Evolutionary conservation across 2,888 invertebrate genomes (phyloP).

Genomic region (Drosophila suboccidentalis): DNA sequence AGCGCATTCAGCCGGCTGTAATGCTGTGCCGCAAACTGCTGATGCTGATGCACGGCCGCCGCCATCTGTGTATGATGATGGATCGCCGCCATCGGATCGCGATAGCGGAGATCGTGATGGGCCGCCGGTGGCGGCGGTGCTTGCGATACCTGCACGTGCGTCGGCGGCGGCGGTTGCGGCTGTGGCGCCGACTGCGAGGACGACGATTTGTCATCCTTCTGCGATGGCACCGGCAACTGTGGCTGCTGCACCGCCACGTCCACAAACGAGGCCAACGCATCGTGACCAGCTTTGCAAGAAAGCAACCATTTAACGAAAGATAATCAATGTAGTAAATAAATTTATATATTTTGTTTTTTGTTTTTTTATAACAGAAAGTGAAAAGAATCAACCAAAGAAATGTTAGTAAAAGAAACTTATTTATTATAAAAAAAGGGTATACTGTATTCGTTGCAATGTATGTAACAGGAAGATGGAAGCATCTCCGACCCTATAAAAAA

Average conservation of each 20-base stretch:
- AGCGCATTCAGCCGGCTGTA: slow-evolving; percentile 79
- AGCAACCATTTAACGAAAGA: neutral
- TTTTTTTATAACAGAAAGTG: no score
- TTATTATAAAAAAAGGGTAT: no score
- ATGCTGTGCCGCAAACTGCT: slow-evolving; percentile 75
- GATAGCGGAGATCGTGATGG: slow-evolving; percentile 85
- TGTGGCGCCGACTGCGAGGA: slow-evolving; percentile 58
- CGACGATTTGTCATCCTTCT: slow-evolving; percentile 85
- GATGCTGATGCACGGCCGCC: slow-evolving; percentile 72
- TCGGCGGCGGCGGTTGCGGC: slow-evolving; percentile 56
- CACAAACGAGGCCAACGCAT: slow-evolving; percentile 94
- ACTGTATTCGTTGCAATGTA: no score
- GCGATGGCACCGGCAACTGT: slow-evolving; percentile 94
- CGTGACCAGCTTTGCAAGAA: slow-evolving; percentile 89
- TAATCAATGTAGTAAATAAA: neutral
- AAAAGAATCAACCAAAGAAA: no score
- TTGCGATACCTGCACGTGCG: slow-evolving; percentile 49
- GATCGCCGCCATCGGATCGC: slow-evolving; percentile 86
- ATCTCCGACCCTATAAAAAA: no score
- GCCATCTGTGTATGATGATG: slow-evolving; percentile 84
- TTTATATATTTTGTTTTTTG: no score
- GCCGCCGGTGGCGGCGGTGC: slow-evolving; percentile 68
- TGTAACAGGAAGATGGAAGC: no score
- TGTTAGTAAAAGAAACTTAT: no score
- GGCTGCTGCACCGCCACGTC: slow-evolving; percentile 97